phyloP scores from a whole-genome alignment of 2,888 invertebrate genomes.

The Tanypteryx hageni region DNA sequence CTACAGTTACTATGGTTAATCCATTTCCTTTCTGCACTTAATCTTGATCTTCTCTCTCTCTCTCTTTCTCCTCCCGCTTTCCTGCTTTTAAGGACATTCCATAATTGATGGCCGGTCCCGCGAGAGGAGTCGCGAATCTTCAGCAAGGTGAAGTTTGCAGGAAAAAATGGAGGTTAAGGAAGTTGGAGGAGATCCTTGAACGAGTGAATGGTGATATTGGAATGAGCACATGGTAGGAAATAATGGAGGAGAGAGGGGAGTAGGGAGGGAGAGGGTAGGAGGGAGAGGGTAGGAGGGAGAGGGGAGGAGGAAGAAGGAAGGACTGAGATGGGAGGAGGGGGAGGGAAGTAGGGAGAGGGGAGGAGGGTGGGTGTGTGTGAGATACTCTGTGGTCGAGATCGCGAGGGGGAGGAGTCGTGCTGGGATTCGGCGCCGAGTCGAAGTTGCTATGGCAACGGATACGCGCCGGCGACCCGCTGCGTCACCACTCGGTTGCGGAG shows the following conservation, averaged over 20 bases:
- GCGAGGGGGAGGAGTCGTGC: constrained; percentile 37
- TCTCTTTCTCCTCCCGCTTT: neutral
- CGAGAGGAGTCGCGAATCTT: constrained; percentile 27
- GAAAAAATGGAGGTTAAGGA: constrained; percentile 1
- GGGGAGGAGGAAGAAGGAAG: neutral
- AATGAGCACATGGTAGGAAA: no score
- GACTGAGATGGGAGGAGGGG: neutral
- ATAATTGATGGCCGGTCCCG: neutral
- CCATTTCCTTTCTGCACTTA: neutral
- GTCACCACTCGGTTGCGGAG: constrained; percentile 13
- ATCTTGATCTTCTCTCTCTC: neutral
- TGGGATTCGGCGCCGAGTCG: constrained; percentile 33
- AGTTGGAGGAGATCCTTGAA: neutral
- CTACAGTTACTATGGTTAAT: no score
- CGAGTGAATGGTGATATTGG: no score
- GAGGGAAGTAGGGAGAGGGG: neutral
- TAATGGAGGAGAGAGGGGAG: no score
- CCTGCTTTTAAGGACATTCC: neutral
- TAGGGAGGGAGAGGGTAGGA: no score
- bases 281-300: constrained; percentile 15
- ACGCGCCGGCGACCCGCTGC: constrained; percentile 30
- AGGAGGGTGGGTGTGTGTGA: neutral
- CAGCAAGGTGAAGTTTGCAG: neutral
- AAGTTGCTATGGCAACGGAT: constrained; percentile 55
- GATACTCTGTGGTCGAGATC: constrained; percentile 33